These are phyloP conservation scores for Psettodes erumei DNA, from an alignment of 2,113 vertebrate genomes.

Conservation along the genomic window DNA sequence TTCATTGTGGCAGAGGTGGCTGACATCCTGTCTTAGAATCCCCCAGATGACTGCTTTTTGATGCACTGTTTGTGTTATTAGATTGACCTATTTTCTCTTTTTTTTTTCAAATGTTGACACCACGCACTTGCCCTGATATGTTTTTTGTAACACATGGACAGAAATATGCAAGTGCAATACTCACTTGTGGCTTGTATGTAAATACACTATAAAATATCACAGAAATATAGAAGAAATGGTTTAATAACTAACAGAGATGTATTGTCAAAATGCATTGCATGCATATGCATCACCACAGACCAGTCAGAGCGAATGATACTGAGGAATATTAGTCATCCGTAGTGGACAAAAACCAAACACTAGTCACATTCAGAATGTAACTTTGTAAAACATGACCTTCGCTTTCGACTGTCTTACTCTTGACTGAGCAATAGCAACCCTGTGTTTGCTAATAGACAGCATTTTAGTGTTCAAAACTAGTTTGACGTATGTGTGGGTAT, in stretches of 20 bases:
- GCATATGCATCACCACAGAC: not conserved
- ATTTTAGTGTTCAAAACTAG: no score
- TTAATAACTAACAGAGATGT: not conserved
- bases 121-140: not conserved
- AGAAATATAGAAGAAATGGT: not conserved
- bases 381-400: not conserved
- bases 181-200: not conserved
- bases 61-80: not conserved
- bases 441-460: not conserved
- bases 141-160: not conserved
- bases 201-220: not conserved
- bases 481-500: not conserved
- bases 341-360: not conserved
- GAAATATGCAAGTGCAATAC: not conserved
- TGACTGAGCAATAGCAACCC: not conserved
- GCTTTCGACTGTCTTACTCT: not conserved
- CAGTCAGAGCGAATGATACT: conserved; percentile 5
- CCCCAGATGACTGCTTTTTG: not conserved
- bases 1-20: conserved; percentile 39
- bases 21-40: no score
- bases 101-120: not conserved
- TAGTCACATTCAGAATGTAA: conserved; percentile 1
- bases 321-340: conserved; percentile 2
- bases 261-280: no score
- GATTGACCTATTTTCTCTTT: conserved; percentile 7